These are phyloP conservation scores for Ceratina australensis DNA, from an alignment of 1,140 invertebrate species.

Conservation along the genomic window DNA sequence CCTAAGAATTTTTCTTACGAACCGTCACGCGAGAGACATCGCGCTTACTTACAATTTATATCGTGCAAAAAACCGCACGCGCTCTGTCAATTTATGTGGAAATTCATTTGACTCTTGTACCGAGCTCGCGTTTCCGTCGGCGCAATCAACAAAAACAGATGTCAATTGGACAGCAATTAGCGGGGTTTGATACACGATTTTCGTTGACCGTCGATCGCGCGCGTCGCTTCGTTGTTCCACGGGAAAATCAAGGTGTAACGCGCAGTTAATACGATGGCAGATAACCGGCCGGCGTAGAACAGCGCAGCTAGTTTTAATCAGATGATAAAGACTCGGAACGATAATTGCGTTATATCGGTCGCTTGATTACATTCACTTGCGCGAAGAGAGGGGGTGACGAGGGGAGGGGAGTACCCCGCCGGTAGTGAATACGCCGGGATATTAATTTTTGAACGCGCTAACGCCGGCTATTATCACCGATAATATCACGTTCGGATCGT, in stretches of 20 bases:
- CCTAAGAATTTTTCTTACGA: constrained; percentile 53
- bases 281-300: constrained; percentile 46
- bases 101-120: neutral
- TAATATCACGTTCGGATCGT: constrained; percentile 58
- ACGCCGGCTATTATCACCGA: constrained; percentile 52
- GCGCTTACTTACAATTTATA: constrained; percentile 41
- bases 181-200: constrained; percentile 16
- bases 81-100: neutral
- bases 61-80: constrained; percentile 7
- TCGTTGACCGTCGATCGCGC: neutral
- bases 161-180: constrained; percentile 1
- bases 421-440: constrained; percentile 52
- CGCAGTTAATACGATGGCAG: constrained; percentile 38
- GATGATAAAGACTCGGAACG: constrained; percentile 64
- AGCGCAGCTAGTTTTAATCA: constrained; percentile 64
- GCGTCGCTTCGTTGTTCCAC: constrained; percentile 1
- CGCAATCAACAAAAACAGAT: neutral
- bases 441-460: constrained; percentile 65
- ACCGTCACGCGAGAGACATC: constrained; percentile 22
- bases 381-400: too few relatives aligned
- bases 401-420: too few relatives aligned
- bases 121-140: neutral
- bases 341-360: constrained; percentile 62
- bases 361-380: constrained; percentile 69
- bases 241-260: neutral